Conservation (phyloP, 2,888 invertebrate species). For the Conops quadrifasciatus region DNA sequence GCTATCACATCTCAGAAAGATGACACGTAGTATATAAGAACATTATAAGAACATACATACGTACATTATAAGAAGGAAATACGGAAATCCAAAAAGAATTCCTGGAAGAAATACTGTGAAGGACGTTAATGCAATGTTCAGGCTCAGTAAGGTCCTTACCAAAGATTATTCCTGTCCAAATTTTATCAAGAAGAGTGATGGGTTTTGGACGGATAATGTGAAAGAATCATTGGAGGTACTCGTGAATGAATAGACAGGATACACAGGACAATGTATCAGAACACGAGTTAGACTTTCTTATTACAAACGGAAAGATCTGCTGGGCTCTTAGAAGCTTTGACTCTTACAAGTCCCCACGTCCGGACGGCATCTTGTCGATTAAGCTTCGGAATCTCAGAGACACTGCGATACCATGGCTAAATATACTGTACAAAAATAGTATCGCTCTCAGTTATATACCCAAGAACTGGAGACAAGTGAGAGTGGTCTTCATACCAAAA, state of each 20-base stretch:
- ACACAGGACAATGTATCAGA: not conserved
- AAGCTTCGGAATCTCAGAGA: not conserved
- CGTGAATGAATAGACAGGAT: not conserved
- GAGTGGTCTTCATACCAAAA: not conserved
- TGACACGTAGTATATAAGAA: not conserved
- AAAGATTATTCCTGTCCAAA: not conserved
- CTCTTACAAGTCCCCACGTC: not conserved
- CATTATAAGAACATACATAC: not conserved
- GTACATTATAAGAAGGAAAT: not conserved
- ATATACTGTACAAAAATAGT: not conserved
- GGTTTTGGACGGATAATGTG: not conserved
- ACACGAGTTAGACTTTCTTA: not conserved
- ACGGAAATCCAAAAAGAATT: not conserved
- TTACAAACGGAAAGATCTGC: not conserved
- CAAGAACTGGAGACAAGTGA: not conserved
- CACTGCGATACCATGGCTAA: not conserved
- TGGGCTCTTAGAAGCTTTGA: not conserved
- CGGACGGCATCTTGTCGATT: constrained; percentile 2
- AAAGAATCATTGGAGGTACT: not conserved
- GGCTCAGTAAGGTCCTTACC: not conserved
- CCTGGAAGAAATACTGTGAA: not conserved
- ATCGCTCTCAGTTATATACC: not conserved
- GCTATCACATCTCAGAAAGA: not conserved
- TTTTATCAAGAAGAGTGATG: not conserved
- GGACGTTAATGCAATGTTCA: not conserved